These are phyloP conservation scores for Eupithecia exiguata DNA, from an alignment of 2,888 invertebrate genomes.

Conservation along the genomic window DNA sequence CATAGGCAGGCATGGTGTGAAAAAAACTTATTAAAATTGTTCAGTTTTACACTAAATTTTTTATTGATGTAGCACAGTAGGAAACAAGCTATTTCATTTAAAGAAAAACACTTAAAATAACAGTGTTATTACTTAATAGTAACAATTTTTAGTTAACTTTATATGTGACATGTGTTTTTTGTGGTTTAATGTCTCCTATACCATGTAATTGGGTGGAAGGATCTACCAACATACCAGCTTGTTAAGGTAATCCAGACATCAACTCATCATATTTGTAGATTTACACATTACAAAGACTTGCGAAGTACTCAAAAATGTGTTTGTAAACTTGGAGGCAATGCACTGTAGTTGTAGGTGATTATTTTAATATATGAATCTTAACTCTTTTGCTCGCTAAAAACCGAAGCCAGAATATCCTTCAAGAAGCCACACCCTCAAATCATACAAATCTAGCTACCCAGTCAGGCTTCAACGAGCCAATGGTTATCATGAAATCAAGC, in stretches of 20 bases:
- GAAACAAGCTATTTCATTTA: neutral
- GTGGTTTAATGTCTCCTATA: constrained; percentile 82
- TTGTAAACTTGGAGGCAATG: constrained; percentile 11
- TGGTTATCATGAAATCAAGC: too few species aligned
- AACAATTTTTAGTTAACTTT: constrained; percentile 69
- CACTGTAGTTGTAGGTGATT: neutral
- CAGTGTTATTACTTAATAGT: constrained; percentile 25
- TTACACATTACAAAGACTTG: constrained; percentile 66
- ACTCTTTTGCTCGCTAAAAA: too few species aligned
- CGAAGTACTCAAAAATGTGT: neutral
- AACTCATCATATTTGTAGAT: constrained; percentile 71
- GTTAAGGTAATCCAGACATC: constrained; percentile 83
- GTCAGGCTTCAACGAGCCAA: too few species aligned
- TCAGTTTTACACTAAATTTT: neutral
- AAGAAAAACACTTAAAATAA: constrained; percentile 5
- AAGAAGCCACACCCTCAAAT: too few species aligned
- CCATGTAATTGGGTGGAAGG: constrained; percentile 83
- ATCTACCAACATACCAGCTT: constrained; percentile 87
- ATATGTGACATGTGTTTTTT: constrained; percentile 83
- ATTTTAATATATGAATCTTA: neutral
- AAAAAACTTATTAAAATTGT: neutral
- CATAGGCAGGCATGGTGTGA: constrained; percentile 18
- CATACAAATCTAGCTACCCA: too few species aligned
- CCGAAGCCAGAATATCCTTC: too few species aligned
- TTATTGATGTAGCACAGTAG: constrained; percentile 19